Evolutionary conservation across 2,888 invertebrate genomes (phyloP), one percentile per base, ranked within the genome.

Genomic region (Xestoiulus laeticollis): DNA sequence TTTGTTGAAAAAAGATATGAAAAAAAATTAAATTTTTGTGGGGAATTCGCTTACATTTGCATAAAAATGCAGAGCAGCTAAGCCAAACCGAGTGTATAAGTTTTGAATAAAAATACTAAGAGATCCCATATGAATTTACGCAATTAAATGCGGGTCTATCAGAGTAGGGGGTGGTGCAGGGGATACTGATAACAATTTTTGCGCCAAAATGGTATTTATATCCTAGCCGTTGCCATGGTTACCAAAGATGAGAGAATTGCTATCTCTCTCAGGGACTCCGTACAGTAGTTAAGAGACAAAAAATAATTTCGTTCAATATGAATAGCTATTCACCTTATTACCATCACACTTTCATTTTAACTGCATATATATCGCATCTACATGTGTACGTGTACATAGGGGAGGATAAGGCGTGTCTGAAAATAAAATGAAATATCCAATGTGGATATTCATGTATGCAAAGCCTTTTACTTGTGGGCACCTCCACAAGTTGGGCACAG

Each of bases 241-340:
- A 78, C 78, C 78, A 32, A 78, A 78, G 30, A 26, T 78, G 78
- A 78, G 30, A 78, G 30, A 78, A 78, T 78, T 78, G 78, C 78
- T 12, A 78, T 78, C 78, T 78, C 78, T 30, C 78, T 30, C 78
- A 32, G 78, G 78, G 78, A 32, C 78, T 78, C 78, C 78, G 78
- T 78, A 78, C 30, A 78, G 78, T 78, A 78, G 78, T 78, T 78
- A 78, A 26, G 30, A 78, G 26, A 30, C 78, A 78, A 78, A 78
- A 78, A 78, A 78, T 32, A 78, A 78, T 78, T 78, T 78, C 78
- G 78, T 32, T 78, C 78, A 78, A 78, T 78, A 78, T 78, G 78
- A 78, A 78, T 30, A 26, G 78, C 30, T 78, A 78, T 78, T 78
- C 78, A 30, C 78, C 78, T 78, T 78, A 78, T 78, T 32, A 78